phyloP scores from a whole-genome alignment of 2,113 vertebrate genomes.

The Lethenteron reissneri region DNA sequence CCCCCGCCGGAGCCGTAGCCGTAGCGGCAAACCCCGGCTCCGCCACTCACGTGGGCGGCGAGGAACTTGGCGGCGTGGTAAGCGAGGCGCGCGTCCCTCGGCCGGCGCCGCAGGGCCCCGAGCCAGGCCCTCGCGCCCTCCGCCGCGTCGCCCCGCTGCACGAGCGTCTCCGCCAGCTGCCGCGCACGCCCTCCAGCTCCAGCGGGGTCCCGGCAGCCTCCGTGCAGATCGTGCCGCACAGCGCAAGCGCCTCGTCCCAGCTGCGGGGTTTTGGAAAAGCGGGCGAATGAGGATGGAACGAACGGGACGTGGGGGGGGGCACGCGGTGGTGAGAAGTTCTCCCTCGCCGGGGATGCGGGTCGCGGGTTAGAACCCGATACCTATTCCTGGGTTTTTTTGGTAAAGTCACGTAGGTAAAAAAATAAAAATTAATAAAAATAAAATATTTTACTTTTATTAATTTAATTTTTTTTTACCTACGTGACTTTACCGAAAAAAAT shows the following conservation, averaged over 20 bases:
- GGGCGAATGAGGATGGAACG: not conserved
- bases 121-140: conserved; percentile 1
- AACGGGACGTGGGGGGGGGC: not conserved
- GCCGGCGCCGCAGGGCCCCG: not conserved
- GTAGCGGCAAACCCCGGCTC: too few species aligned
- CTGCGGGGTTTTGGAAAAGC: not conserved
- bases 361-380: too few species aligned
- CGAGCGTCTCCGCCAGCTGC: conserved; percentile 3
- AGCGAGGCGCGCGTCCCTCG: not conserved
- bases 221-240: not conserved
- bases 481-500: too few species aligned
- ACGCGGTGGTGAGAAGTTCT: not conserved
- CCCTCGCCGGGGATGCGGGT: too few species aligned
- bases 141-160: conserved; percentile 2
- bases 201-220: not conserved
- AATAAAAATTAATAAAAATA: too few species aligned
- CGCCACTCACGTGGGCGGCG: not conserved
- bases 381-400: too few species aligned
- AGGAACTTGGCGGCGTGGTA: not conserved
- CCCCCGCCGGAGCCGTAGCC: too few species aligned
- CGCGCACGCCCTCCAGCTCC: not conserved
- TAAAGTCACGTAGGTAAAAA: too few species aligned
- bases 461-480: too few species aligned
- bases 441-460: too few species aligned
- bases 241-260: not conserved